Conservation (phyloP, 53 echinoderm and acorn worm species). For the Astropecten irregularis region DNA sequence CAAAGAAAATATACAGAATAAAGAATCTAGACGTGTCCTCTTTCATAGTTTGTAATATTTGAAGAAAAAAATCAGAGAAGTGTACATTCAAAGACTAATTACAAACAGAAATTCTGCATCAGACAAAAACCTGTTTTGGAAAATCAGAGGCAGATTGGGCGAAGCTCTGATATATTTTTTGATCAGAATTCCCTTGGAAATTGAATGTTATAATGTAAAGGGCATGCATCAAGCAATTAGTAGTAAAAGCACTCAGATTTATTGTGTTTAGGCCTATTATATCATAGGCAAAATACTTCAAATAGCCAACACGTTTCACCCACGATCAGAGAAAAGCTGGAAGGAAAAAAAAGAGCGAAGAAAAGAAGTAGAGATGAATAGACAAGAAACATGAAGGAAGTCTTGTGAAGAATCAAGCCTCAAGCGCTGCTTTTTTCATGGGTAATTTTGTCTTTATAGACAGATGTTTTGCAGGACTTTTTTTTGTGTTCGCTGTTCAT, state of each 20-base stretch:
- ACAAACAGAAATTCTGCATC: too few species aligned
- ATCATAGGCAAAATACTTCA: neutral
- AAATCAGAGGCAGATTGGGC: too few species aligned
- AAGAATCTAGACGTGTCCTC: too few species aligned
- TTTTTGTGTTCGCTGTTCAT: conserved; percentile 19
- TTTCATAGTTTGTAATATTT: too few species aligned
- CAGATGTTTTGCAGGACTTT: neutral
- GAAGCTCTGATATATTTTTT: too few species aligned
- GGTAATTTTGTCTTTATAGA: neutral
- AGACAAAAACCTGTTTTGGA: too few species aligned
- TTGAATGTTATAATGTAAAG: neutral
- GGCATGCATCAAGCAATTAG: conserved; percentile 51
- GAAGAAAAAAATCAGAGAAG: too few species aligned
- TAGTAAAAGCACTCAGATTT: conserved; percentile 26
- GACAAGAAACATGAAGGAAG: neutral
- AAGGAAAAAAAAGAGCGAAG: neutral
- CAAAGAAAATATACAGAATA: too few species aligned
- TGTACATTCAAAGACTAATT: too few species aligned
- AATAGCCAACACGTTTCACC: neutral
- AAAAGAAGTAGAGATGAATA: neutral
- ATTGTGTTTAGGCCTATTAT: conserved; percentile 21
- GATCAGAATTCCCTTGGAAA: too few species aligned
- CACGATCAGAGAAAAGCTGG: neutral
- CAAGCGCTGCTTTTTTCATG: neutral
- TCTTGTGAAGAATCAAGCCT: neutral